A percentile compares a stretch with the other conserved stretches of the same genome.
phyloP scores from a whole-genome alignment of 2,888 invertebrate genomes.

The Meiosimyza decipiens region DNA sequence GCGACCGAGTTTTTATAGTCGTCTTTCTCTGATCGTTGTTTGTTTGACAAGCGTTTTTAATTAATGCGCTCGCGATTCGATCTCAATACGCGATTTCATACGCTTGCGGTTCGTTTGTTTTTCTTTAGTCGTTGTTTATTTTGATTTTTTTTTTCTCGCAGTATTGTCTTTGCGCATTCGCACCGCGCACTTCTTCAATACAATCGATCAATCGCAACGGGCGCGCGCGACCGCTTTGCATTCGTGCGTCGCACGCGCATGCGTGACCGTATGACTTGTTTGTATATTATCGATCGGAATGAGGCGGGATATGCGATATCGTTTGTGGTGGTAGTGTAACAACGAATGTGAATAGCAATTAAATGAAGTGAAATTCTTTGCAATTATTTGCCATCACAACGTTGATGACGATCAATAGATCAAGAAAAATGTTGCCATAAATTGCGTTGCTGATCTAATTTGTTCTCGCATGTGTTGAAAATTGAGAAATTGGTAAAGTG shows the following conservation, averaged over 20 bases:
- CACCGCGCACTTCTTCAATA: constrained; percentile 7
- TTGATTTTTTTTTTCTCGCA: constrained; percentile 3
- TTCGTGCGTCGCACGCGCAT: no score
- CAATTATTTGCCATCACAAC: constrained; percentile 10
- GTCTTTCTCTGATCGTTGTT: not conserved
- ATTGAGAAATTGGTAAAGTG: constrained; percentile 17
- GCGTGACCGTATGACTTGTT: no score
- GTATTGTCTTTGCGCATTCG: constrained; percentile 22
- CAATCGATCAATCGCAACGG: no score
- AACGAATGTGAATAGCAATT: constrained; percentile 26
- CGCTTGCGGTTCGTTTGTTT: constrained; percentile 31
- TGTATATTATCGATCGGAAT: no score
- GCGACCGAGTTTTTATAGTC: not conserved
- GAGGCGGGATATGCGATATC: no score
- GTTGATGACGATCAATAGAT: constrained; percentile 38
- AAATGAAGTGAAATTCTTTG: constrained; percentile 25
- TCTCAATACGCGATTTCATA: constrained; percentile 12
- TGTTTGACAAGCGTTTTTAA: constrained; percentile 33
- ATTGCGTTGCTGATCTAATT: constrained; percentile 33
- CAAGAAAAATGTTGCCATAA: constrained; percentile 28
- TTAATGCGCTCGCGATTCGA: constrained; percentile 31
- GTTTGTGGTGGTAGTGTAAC: not conserved
- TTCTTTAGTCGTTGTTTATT: constrained; percentile 4
- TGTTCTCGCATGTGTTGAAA: constrained; percentile 3
- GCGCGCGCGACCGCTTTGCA: no score